Evolutionary conservation across 2,113 vertebrate genomes (phyloP).

Genomic region (Verasper variegatus): DNA sequence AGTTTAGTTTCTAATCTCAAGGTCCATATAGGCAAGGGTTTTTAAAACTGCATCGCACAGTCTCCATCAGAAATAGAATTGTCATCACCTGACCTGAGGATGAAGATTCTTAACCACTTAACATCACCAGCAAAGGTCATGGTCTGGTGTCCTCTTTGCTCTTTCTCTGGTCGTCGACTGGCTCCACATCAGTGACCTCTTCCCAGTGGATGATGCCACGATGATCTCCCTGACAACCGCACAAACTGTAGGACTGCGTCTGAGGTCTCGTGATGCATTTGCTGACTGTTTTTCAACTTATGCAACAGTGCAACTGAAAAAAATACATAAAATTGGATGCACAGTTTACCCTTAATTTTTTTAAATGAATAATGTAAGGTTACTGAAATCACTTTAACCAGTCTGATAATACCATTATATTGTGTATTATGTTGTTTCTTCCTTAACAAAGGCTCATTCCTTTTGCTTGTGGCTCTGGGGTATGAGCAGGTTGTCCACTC

Average conservation of each 20-base stretch:
- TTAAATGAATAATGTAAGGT: too few relatives aligned
- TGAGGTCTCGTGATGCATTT: too few relatives aligned
- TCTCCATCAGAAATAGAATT: neutral
- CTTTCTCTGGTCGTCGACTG: neutral
- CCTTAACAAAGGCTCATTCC: too few relatives aligned
- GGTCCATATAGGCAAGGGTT: neutral
- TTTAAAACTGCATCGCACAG: neutral
- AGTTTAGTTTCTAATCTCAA: neutral
- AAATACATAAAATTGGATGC: too few relatives aligned
- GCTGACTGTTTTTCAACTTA: too few relatives aligned
- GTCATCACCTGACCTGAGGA: neutral
- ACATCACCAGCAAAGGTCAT: neutral
- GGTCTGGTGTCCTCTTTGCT: neutral
- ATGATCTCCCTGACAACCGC: neutral
- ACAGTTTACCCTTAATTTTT: too few relatives aligned
- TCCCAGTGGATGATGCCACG: neutral
- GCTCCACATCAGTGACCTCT: neutral
- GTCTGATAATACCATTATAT: too few relatives aligned
- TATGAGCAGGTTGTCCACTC: too few relatives aligned
- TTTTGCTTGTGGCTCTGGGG: too few relatives aligned
- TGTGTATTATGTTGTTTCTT: too few relatives aligned
- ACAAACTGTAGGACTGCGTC: neutral
- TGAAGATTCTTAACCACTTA: neutral
- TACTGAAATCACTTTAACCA: neutral
- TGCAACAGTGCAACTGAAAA: too few relatives aligned